Conservation (phyloP, 2,113 vertebrate genomes). For the Pavo muticus region DNA sequence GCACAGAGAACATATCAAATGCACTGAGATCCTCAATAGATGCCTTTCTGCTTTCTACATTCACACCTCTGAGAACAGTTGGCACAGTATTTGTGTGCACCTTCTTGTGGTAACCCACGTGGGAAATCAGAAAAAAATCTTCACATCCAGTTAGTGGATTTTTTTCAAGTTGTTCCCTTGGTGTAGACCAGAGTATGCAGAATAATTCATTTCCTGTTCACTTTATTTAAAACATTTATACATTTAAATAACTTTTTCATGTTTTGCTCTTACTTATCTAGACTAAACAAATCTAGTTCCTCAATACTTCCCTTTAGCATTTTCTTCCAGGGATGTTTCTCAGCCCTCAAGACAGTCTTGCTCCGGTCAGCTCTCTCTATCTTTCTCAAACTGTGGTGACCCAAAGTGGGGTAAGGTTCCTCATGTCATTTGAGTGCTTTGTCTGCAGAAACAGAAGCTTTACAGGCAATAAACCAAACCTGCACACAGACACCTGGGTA, state of each 20-base stretch:
- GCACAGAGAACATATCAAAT: constrained; percentile 34
- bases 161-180: constrained; percentile 21
- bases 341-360: neutral
- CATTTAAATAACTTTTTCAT: constrained; percentile 23
- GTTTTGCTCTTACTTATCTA: constrained; percentile 40
- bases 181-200: neutral
- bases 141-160: constrained; percentile 37
- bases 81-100: constrained; percentile 2
- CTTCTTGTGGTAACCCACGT: constrained; percentile 14
- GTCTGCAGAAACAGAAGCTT: rapidly evolving
- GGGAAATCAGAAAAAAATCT: constrained; percentile 34
- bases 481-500: neutral
- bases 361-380: neutral
- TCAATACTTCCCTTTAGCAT: neutral
- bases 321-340: neutral
- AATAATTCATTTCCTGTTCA: constrained; percentile 53
- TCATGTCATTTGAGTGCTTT: neutral
- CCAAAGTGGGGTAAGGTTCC: neutral
- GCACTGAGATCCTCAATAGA: constrained; percentile 36
- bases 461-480: neutral
- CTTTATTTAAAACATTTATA: constrained; percentile 38
- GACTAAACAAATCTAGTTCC: constrained; percentile 44
- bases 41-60: constrained; percentile 37
- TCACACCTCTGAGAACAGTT: constrained; percentile 29
- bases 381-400: neutral